Conservation (phyloP, 1,140 invertebrate species). For the Maniola jurtina region DNA sequence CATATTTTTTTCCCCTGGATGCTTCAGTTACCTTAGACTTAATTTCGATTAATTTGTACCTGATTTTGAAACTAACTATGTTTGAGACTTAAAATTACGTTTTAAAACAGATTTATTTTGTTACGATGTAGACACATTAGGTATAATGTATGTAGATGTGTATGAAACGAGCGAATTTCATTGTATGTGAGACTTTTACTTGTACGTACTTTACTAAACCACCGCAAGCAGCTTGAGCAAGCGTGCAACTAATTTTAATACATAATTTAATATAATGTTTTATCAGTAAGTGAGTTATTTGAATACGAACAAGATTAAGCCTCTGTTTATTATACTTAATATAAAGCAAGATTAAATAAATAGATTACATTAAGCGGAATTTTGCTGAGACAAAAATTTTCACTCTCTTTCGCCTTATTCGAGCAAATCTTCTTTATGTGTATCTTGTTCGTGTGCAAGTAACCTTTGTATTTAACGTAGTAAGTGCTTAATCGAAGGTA, state of each 20-base stretch:
- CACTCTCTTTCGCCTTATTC: too few species aligned
- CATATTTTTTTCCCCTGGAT: conserved; percentile 66
- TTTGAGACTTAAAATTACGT: conserved; percentile 71
- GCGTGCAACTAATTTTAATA: conserved; percentile 68
- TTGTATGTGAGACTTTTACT: conserved; percentile 50
- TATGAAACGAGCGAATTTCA: conserved; percentile 67
- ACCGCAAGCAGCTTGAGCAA: conserved; percentile 68
- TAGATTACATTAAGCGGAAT: background rate
- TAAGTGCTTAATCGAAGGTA: conserved; percentile 64
- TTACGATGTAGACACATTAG: conserved; percentile 54
- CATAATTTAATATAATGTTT: conserved; percentile 45
- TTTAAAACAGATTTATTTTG: conserved; percentile 67
- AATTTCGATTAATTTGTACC: conserved; percentile 76
- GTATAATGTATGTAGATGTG: conserved; percentile 42
- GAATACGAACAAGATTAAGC: conserved; percentile 31
- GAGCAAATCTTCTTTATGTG: background rate
- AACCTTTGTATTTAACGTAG: conserved; percentile 53
- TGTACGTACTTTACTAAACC: conserved; percentile 56
- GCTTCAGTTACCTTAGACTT: conserved; percentile 74
- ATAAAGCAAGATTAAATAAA: background rate
- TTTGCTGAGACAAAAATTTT: background rate
- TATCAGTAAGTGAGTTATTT: conserved; percentile 45
- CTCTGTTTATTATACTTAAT: background rate
- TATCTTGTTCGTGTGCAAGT: conserved; percentile 26
- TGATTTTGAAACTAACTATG: conserved; percentile 67